Base-by-base conservation (phyloP, 1,140 invertebrate genomes). In the Belonocnema kinseyi region DNA sequence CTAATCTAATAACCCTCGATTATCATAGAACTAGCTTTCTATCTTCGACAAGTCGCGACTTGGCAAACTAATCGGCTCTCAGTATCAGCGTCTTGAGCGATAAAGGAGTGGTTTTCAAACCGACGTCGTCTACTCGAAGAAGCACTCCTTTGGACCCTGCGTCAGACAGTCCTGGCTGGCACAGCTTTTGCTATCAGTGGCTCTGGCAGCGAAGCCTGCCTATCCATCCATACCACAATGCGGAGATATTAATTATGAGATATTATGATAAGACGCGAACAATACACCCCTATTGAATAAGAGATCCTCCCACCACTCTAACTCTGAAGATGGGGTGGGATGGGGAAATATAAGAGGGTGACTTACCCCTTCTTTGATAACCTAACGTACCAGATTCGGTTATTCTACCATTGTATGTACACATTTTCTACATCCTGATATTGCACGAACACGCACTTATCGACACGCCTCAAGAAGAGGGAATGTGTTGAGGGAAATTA, bases 191-290 rank as follows among this genome's bases (percentile, higher is more conserved):
- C 88, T 90, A 90, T 90, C 90, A 90, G 89, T 90, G 88, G 88
- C 83, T 88, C 85, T 91, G 87, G 85, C 87, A 89, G 87, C 85
- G 87, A 87, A 89, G 87, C 85, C 87, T 90, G 85, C 85, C 88
- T 90, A 91, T 90, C 90, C 89, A 90, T 91, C 90, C 88, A 91
- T 90, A 88, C 87, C 83, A 91, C 90, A 91, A 91, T 91, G 89
- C 89, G 79, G 87, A 87, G 90, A 91, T 91, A 91, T 91, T 91
- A 91, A 91, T 91, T 91, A 91, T 89, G 89, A 91, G 90, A 91
- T 91, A 91, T 91, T 91, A 91, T 88, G 90, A 91, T 91, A 91
- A 91, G 90, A 89, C 83, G 81, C 72, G 89, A 91, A 91, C 90
- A 91, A 91, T 91, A 90, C 89, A 75, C 90, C 90, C 90, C 86